Base-by-base conservation (phyloP, 2,888 invertebrate species). In the Aleiodes leptofemur region DNA sequence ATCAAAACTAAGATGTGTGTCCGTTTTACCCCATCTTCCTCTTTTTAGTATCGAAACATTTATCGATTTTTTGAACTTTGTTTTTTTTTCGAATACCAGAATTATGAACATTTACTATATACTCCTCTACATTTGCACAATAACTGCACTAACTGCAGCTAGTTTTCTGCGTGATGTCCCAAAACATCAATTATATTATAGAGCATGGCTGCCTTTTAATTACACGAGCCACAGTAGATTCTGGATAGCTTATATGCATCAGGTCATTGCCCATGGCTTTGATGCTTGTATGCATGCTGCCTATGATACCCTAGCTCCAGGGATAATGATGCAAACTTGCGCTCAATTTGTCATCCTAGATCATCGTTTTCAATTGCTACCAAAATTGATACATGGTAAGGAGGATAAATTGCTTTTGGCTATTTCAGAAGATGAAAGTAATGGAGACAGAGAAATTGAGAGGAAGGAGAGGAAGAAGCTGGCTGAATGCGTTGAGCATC, bases 281-380 rank as follows among this genome's bases (percentile, higher is more conserved):
- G 76, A 74, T 3, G 70, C 76, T 0, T 56, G 55, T 23, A 34
- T 82, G 13, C 80, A 77, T 50, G 74, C 78, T 13, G 74, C 74
- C 14, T 79, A 79, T n/a, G 83, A 83, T 64, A 78, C 78, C 7
- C 64, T 82, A 4, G 76, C 82, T 1, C 76, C 80, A n/a, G 80
- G 78, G 7, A 66, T 82, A 13, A 82, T 79, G 70, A 57, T 83
- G 34, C 78, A 77, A 23, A 72, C 69, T 4, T 82, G 83, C 38
- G 80, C 79, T 0, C 82, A 82, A 71, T 79, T 83, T 14, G n/a
- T 48, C 2, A 59, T 75, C 7, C 71, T 81, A 0, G 66, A 78
- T 14, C 66, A 77, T 31, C 79, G 82, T 8, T 69, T 77, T 13
- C 23, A 66, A 34, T 48, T 48, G 50, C 43, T 74, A 34, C 34